These are phyloP conservation scores for Decapterus maruadsi DNA, from an alignment of 2,797 vertebrate species.

Conservation along the genomic window DNA sequence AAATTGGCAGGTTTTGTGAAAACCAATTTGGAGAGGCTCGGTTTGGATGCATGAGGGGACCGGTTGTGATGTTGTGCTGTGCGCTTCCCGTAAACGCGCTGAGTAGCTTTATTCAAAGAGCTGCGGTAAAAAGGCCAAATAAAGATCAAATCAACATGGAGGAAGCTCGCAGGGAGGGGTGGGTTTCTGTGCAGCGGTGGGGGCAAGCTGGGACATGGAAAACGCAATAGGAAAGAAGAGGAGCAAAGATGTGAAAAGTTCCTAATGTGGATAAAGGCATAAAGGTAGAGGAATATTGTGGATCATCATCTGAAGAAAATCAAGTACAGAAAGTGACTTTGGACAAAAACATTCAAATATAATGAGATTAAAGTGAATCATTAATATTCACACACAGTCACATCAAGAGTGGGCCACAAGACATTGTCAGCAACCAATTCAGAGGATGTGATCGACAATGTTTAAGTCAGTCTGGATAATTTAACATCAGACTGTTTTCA, in stretches of 20 bases:
- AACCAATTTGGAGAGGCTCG: constrained; percentile 75
- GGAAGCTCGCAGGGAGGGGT: constrained; percentile 54
- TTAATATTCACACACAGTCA: not conserved
- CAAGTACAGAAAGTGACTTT: not conserved
- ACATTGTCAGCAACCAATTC: not conserved
- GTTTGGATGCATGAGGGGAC: constrained; percentile 71
- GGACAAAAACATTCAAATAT: not conserved
- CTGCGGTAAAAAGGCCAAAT: constrained; percentile 77
- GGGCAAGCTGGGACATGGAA: constrained; percentile 66
- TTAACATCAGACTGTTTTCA: not conserved
- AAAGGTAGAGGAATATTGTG: not conserved
- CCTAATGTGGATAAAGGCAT: not conserved
- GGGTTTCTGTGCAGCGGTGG: constrained; percentile 35
- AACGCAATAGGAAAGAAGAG: constrained; percentile 28
- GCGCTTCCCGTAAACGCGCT: constrained; percentile 83
- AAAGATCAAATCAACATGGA: constrained; percentile 80
- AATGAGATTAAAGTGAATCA: not conserved
- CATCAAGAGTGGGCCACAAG: not conserved
- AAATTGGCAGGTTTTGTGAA: constrained; percentile 78
- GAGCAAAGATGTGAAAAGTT: not conserved
- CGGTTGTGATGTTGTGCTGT: constrained; percentile 74
- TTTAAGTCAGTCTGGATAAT: not conserved
- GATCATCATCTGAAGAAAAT: not conserved
- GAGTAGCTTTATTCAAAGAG: constrained; percentile 85
- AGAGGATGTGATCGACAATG: not conserved